These are phyloP conservation scores for Cryptoleucopteryx plumbea DNA, from an alignment of 2,113 vertebrate species.

Conservation along the genomic window DNA sequence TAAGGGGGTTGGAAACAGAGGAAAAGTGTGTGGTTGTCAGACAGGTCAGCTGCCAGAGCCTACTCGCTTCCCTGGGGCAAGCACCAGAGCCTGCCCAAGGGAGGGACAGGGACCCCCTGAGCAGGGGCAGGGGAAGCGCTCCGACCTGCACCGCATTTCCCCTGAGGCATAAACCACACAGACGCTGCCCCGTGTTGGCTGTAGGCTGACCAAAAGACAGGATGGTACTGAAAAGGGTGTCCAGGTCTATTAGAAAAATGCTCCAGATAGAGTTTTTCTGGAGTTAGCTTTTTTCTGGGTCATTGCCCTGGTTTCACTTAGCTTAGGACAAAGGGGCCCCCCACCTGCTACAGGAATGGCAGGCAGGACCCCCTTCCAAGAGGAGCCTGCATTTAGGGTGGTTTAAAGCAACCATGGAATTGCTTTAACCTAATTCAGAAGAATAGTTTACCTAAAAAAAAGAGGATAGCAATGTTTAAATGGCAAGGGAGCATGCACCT, in stretches of 20 bases:
- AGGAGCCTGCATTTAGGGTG: rapidly evolving
- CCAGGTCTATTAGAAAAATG: background rate
- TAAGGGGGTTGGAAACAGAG: background rate
- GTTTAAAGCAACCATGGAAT: background rate
- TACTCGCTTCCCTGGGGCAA: background rate
- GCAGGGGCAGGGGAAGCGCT: background rate
- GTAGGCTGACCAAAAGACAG: background rate
- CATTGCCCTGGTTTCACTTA: background rate
- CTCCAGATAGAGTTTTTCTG: background rate
- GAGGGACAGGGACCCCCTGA: rapidly evolving
- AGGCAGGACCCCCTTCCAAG: background rate
- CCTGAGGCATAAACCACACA: background rate
- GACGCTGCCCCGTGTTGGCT: background rate
- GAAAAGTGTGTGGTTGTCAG: background rate
- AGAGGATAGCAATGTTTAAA: background rate
- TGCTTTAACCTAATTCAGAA: background rate
- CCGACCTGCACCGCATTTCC: background rate
- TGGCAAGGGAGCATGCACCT: background rate
- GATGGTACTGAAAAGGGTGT: background rate
- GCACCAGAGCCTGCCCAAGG: background rate
- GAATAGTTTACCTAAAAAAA: background rate
- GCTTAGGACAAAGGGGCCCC: background rate
- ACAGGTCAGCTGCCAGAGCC: background rate
- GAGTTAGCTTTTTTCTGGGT: background rate
- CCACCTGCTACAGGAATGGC: background rate